These are phyloP conservation scores for Periophthalmodon schlosseri DNA, from an alignment of 2,113 vertebrate species.

Conservation along the genomic window DNA sequence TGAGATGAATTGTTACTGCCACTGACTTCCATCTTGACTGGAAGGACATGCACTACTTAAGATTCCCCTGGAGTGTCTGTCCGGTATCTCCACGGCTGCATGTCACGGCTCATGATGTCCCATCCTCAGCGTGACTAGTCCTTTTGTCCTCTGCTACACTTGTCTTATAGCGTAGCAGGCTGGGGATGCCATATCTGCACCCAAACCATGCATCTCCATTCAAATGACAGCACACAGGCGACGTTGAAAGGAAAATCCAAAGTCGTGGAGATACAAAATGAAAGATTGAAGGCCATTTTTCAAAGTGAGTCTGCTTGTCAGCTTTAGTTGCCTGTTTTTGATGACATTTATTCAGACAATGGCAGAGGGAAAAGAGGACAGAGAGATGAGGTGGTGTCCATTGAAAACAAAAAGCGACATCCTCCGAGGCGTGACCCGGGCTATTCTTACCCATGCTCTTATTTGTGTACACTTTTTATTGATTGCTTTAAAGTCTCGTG, in stretches of 20 bases:
- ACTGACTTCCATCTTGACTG: no score
- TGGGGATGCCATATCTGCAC: not conserved
- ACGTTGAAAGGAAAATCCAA: constrained; percentile 23
- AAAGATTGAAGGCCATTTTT: constrained; percentile 36
- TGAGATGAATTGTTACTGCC: no score
- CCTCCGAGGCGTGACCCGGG: not conserved
- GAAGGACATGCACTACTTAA: constrained; percentile 13
- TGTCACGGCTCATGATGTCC: constrained; percentile 17
- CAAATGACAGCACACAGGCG: constrained; percentile 5
- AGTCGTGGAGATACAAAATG: constrained; percentile 21
- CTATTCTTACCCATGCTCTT: not conserved
- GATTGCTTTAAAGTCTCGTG: not conserved
- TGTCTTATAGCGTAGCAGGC: constrained; percentile 8
- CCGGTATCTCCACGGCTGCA: not conserved
- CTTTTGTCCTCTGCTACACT: constrained; percentile 18
- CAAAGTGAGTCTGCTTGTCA: constrained; percentile 19
- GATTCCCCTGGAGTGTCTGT: constrained; percentile 5
- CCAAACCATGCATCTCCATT: constrained; percentile 15
- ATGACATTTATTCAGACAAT: constrained; percentile 43
- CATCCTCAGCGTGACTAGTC: constrained; percentile 23
- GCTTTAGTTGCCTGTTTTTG: constrained; percentile 18
- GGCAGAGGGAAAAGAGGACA: not conserved
- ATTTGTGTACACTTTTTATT: not conserved
- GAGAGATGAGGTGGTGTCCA: not conserved
- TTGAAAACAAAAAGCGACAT: not conserved